These are phyloP conservation scores for Cyanistes caeruleus DNA, from an alignment of 2,113 vertebrate genomes.

Conservation along the genomic window DNA sequence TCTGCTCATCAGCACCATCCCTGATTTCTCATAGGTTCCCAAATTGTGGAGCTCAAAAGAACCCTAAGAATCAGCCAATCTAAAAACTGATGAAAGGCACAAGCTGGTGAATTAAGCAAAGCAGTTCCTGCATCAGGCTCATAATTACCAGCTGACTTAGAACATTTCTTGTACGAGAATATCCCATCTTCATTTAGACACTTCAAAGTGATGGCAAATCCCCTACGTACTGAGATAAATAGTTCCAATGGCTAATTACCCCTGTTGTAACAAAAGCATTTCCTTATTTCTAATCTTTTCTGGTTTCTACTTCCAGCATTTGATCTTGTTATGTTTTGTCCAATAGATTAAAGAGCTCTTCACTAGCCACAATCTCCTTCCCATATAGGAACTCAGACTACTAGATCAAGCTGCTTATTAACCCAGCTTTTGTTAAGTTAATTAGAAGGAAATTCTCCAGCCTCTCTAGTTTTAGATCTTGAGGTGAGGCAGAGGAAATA, in stretches of 20 bases:
- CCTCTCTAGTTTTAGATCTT: constrained; percentile 1
- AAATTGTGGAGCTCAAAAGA: constrained; percentile 47
- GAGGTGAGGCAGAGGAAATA: not conserved
- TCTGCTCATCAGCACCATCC: constrained; percentile 14
- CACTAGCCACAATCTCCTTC: constrained; percentile 23
- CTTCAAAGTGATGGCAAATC: constrained; percentile 59
- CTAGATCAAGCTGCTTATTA: constrained; percentile 55
- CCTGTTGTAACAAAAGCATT: constrained; percentile 49
- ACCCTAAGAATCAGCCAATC: constrained; percentile 41
- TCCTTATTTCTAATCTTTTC: constrained; percentile 53
- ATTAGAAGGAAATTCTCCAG: constrained; percentile 20
- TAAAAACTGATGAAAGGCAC: constrained; percentile 61
- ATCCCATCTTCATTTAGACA: constrained; percentile 60
- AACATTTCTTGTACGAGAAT: constrained; percentile 64
- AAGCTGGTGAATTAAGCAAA: constrained; percentile 65
- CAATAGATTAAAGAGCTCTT: constrained; percentile 27
- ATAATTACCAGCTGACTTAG: constrained; percentile 63
- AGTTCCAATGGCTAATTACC: constrained; percentile 53
- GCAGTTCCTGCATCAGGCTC: constrained; percentile 46
- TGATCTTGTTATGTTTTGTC: constrained; percentile 55
- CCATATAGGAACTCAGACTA: not conserved
- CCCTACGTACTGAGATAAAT: constrained; percentile 43
- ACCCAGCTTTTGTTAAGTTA: constrained; percentile 32
- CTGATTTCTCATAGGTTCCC: constrained; percentile 36
- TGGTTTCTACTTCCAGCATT: constrained; percentile 44